Evolutionary conservation across 2,113 vertebrate species (phyloP), one percentile per base, ranked within the genome.

Genomic region (Sceloporus undulatus): DNA sequence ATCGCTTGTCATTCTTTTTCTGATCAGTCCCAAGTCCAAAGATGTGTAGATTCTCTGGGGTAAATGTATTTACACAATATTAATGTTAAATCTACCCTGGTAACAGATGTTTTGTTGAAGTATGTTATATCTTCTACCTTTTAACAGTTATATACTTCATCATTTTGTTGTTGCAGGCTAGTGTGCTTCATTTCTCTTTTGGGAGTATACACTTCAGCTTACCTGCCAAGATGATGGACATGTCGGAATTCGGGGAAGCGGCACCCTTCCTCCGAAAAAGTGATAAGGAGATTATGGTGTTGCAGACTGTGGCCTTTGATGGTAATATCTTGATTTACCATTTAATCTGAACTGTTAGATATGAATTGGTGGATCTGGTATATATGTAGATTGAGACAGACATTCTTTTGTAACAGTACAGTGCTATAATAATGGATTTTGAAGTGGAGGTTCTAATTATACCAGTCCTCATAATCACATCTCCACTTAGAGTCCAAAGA

Each of bases 201-300:
- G 84, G 83, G 87, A 91, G 68, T 87, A 79, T 82, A 82, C 77
- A 71, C 89, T 91, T 82, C 62, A 91, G 65, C 90, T 85, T 13
- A 4, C 14, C 89, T 89, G 92, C 92, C 94, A 95, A 96, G 94
- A 96, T 97, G 94, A 95, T 97, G 95, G 96, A 98, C 85, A 93
- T 97, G 94, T 88, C 86, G 1, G 97, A 98, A 87, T 97, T 98
- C 3, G 97, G 97, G 90, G 97, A 97, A 85, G 97, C 97, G 4
- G 93, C 92, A 52, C 75, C 85, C 34, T 98, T 95, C 93, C 97
- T 98, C 54, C 97, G 98, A 62, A 97, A 97, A 94, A 98, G 95
- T 1, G 96, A 98, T 77, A 93, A 96, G 92, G 98, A 98, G 90
- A 95, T 97, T 80, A 96, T 98, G 94, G 94, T 96, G 23, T 92